Evolutionary conservation across 1,140 invertebrate species (phyloP).

Genomic region (Bursaphelenchus mucronatus): DNA sequence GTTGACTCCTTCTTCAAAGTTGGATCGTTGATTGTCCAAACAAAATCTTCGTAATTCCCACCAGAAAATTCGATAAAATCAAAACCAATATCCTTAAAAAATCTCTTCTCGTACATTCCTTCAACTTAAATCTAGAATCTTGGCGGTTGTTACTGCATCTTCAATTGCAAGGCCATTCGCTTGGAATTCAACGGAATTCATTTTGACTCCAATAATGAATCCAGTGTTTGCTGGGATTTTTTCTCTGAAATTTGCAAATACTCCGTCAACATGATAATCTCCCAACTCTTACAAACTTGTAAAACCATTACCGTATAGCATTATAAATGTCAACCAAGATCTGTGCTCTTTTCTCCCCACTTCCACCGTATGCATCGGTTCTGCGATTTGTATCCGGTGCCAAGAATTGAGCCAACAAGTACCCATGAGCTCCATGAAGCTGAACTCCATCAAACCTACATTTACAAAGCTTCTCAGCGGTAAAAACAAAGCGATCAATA

Average conservation of each 20-base stretch:
- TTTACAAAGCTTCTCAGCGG: constrained; percentile 35
- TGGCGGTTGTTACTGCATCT: constrained; percentile 27
- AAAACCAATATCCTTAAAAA: constrained; percentile 31
- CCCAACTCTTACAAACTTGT: neutral
- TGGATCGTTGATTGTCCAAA: constrained; percentile 19
- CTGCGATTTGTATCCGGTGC: constrained; percentile 42
- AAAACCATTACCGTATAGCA: constrained; percentile 27
- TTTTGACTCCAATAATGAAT: constrained; percentile 45
- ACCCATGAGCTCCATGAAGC: constrained; percentile 54
- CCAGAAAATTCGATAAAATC: constrained; percentile 49
- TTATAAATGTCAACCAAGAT: constrained; percentile 48
- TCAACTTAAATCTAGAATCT: constrained; percentile 20
- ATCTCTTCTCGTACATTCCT: constrained; percentile 6
- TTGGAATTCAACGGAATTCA: constrained; percentile 51
- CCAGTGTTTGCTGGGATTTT: constrained; percentile 29
- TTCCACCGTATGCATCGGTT: constrained; percentile 53
- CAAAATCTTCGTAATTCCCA: constrained; percentile 41
- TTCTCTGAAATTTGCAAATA: constrained; percentile 7
- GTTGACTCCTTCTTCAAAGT: constrained; percentile 31
- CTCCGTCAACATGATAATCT: constrained; percentile 7
- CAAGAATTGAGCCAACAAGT: constrained; percentile 48
- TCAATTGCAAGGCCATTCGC: constrained; percentile 5
- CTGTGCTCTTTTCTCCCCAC: constrained; percentile 46
- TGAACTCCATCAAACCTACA: constrained; percentile 46
- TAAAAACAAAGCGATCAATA: constrained; percentile 46